Evolutionary conservation across 1,140 invertebrate species (phyloP).

Genomic region (Euwallacea fornicatus): DNA sequence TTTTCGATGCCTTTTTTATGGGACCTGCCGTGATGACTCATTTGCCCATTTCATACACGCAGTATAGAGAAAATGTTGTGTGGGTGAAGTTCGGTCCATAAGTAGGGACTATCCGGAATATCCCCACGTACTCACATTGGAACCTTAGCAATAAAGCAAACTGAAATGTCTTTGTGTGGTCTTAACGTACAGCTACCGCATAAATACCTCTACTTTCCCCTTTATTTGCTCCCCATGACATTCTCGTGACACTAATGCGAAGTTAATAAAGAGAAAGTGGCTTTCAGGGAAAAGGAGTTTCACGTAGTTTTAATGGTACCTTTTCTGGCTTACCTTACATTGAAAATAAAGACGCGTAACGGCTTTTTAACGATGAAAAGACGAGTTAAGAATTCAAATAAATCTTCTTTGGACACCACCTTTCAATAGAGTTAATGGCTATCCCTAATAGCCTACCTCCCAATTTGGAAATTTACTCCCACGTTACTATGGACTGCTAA

Average conservation of each 20-base stretch:
- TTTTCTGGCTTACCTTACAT: constrained; percentile 4
- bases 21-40: too few relatives aligned
- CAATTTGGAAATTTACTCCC: too few relatives aligned
- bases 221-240: neutral
- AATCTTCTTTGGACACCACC: neutral
- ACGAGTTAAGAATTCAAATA: too few relatives aligned
- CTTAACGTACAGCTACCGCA: neutral
- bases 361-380: neutral
- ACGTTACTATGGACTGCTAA: too few relatives aligned
- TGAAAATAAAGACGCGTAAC: constrained; percentile 4
- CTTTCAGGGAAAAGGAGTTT: neutral
- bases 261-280: constrained; percentile 9
- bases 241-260: constrained; percentile 11
- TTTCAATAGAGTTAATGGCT: too few relatives aligned
- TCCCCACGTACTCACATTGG: neutral
- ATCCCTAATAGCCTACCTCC: too few relatives aligned
- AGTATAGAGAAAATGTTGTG: too few relatives aligned
- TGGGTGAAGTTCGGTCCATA: too few relatives aligned
- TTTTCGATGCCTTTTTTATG: too few relatives aligned
- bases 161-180: neutral
- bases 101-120: too few relatives aligned
- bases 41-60: too few relatives aligned
- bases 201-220: neutral
- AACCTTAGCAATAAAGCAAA: neutral
- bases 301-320: neutral